Base-by-base conservation (phyloP, 2,888 invertebrate species). In the Leptinotarsa tumamoca region DNA sequence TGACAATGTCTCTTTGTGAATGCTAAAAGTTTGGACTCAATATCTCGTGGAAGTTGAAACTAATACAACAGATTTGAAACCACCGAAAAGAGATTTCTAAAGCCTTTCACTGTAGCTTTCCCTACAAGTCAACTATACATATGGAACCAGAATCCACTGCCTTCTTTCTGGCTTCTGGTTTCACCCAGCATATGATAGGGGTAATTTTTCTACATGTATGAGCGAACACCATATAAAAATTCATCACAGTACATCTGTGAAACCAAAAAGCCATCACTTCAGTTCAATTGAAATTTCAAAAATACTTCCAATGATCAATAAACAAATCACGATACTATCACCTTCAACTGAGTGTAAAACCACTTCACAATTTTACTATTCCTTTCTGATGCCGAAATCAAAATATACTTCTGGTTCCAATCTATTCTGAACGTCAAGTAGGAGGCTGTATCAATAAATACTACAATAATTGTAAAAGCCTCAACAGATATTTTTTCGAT, bases 391-490 rank as follows among this genome's bases (percentile, higher is more conserved):
- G n/a, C n/a, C 33, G 63, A 63, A 63, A 63, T 63, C 33, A 63
- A 63, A 63, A 63, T 43, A 63, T 63, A 63, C 43, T 63, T 33
- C 13, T 33, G 63, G 17, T 43, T 43, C 13, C 43, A 3, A 63
- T 63, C 63, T 63, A 63, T 63, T 63, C 63, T 63, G 18, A 63
- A n/a, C 63, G 15, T 5, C 63, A 43, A 63, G 63, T 63, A 63
- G 63, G 63, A 33, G 63, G 63, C 63, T 63, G n/a, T n/a, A 43
- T 43, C 63, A 63, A 63, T 63, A 63, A 63, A 63, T 63, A 63
- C 33, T 63, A 63, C 63, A 63, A 63, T 63, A 63, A 63, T 63
- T 63, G n/a, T 63, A 21, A 17, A 15, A 23, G 58, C 23, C 15
- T 58, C 33, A 63, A 63, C 61, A 23, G 17, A n/a, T 27, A 33